Conservation (phyloP, 2,888 invertebrate genomes). For the Drosophila percnosoma region DNA sequence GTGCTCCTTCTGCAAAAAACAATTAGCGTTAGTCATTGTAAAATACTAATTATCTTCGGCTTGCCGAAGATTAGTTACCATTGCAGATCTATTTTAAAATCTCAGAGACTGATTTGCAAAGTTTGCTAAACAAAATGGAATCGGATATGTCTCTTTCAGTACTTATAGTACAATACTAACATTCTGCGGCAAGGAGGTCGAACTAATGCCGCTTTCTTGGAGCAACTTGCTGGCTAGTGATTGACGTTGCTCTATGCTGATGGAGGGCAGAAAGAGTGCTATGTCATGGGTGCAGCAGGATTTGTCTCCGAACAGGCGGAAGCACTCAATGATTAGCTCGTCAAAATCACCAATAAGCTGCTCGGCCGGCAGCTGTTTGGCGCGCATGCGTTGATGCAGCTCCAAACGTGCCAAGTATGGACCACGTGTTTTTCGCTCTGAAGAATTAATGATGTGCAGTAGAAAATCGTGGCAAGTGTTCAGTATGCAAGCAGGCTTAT, state of each 20-base stretch:
- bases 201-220: constrained; percentile 88
- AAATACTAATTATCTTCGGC: background rate
- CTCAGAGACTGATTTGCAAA: background rate
- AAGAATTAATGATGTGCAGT: constrained; percentile 86
- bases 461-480: constrained; percentile 83
- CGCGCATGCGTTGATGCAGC: constrained; percentile 88
- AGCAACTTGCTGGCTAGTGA: constrained; percentile 87
- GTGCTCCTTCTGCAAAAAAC: constrained; percentile 87
- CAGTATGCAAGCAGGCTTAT: constrained; percentile 46
- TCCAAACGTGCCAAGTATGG: constrained; percentile 94
- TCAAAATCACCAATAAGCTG: constrained; percentile 88
- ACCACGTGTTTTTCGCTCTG: constrained; percentile 88
- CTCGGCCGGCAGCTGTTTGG: constrained; percentile 86
- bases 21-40: background rate
- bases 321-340: constrained; percentile 91
- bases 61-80: background rate
- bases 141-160: background rate
- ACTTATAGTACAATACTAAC: constrained; percentile 86
- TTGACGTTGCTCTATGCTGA: constrained; percentile 86
- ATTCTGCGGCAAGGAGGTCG: constrained; percentile 87
- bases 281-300: constrained; percentile 94
- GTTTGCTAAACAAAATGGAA: background rate
- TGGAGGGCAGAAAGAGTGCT: constrained; percentile 89
- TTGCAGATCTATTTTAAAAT: background rate
- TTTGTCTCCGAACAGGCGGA: constrained; percentile 92